Conservation (phyloP, 1,140 invertebrate species). For the Antheraea mylitta region DNA sequence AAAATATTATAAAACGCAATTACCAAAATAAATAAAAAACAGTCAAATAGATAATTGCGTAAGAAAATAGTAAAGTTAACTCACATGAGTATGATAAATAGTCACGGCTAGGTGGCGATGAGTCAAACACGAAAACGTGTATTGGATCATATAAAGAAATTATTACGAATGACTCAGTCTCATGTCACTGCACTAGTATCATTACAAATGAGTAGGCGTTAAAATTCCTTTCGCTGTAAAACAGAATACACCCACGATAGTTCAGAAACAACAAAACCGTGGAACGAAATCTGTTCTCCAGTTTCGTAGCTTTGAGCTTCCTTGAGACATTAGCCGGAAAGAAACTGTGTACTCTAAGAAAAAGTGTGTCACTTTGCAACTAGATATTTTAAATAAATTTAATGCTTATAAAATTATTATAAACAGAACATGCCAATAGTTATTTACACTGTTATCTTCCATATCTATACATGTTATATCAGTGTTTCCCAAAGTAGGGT, state of each 20-base stretch:
- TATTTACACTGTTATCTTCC: no score
- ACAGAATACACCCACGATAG: background rate
- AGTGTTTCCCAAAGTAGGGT: no score
- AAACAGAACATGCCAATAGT: no score
- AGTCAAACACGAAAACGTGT: background rate
- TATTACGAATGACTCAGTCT: background rate
- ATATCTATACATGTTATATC: no score
- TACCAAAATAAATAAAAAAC: no score
- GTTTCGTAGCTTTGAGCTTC: background rate
- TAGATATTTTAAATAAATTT: no score
- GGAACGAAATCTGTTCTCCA: background rate
- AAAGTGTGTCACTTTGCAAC: no score
- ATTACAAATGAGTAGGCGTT: background rate
- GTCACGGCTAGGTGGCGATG: background rate
- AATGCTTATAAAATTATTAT: no score
- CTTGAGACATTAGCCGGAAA: background rate
- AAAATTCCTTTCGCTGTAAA: background rate
- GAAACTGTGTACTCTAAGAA: background rate
- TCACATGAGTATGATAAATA: background rate
- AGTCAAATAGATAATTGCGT: background rate
- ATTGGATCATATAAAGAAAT: background rate
- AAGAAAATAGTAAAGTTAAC: background rate
- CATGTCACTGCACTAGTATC: conserved; percentile 7
- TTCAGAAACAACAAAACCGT: background rate
- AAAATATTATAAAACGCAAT: no score